Base-by-base conservation (phyloP, 2,113 vertebrate genomes). In the Cephalopholis sonnerati region DNA sequence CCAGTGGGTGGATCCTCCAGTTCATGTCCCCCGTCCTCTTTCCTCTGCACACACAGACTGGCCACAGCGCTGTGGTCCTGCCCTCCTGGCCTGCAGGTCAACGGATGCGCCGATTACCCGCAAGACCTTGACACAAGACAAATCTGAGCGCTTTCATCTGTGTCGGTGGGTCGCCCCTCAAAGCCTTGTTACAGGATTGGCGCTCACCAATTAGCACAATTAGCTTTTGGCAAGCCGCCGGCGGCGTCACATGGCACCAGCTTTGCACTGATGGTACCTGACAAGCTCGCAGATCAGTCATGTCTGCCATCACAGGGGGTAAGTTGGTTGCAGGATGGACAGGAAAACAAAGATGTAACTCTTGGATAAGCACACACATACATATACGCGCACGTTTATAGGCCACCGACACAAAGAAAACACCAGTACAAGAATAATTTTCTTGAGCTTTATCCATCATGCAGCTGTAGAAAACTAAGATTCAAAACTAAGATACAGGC, bases 121-220 rank as follows among this genome's bases (percentile, higher is more conserved):
- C 88, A 94, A 95, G 94, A 92, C 92, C 93, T 94, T 93, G 94
- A 95, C 95, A 94, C 85, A 85, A 91, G 96, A 93, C 93, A 96
- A 96, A 96, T 94, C 93, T 92, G 83, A 91, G 55, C 69, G 88
- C 96, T 97, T 97, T 97, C 94, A 97, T 97, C 95, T 96, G 93
- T 90, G 94, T 93, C 89, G 93, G 94, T 94, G 96, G 94, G 95
- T 95, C 89, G 63, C 90, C 94, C 94, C 96, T 96, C 95, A 96
- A 97, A 97, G 95, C 95, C 94, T 94, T 77, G 95, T 96, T 96
- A 93, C 92, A 94, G 95, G 94, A 97, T 95, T 96, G 95, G 93
- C 90, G 92, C 91, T 93, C 82, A 84, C 93, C 96, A 96, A 97
- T 97, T 97, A 98, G 94, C 90, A 93, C 91, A 96, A 96, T 96